These are phyloP conservation scores for Sus scrofa DNA, from an alignment of 2,113 vertebrate species.

Conservation along the genomic window T2T-Sscrofa CM000819.6:10848001-10848500, in stretches of 20 bases:
- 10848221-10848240: neutral
- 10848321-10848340: neutral
- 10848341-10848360: neutral
- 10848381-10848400: neutral
- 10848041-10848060: too few relatives aligned
- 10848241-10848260: slow-evolving; percentile 36
- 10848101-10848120: slow-evolving; percentile 15
- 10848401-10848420: neutral
- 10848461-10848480: neutral
- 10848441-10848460: neutral
- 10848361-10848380: neutral
- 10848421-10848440: neutral
- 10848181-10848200: too few relatives aligned
- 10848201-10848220: slow-evolving; percentile 38
- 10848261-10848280: neutral
- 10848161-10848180: too few relatives aligned
- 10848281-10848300: neutral
- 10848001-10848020: too few relatives aligned
- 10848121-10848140: neutral
- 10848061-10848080: neutral
- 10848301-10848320: neutral
- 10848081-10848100: neutral
- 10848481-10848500: neutral
- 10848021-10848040: too few relatives aligned
- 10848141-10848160: too few relatives aligned